phyloP scores from a whole-genome alignment of 2,113 vertebrate species.

The Grallaria varia region DNA sequence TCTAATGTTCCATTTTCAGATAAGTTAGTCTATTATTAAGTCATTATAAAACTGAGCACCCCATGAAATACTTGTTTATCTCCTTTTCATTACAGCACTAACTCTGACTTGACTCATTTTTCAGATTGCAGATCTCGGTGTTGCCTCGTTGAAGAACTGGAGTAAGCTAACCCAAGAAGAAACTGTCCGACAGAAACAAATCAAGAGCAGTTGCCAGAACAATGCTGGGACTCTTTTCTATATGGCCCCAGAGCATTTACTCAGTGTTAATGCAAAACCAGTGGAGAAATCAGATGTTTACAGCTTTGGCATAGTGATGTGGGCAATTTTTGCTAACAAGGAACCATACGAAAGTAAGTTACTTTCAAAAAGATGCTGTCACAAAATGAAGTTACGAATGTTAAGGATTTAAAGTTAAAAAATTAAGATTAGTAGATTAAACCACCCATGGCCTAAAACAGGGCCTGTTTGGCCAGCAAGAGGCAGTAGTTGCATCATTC shows the following conservation, averaged over 20 bases:
- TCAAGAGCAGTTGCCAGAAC: conserved; percentile 5
- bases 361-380: neutral
- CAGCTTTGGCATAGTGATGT: conserved; percentile 92
- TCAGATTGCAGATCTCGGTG: conserved; percentile 93
- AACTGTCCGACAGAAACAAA: conserved; percentile 71
- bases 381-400: neutral
- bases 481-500: neutral
- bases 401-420: neutral
- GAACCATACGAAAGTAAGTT: conserved; percentile 91
- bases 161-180: conserved; percentile 89
- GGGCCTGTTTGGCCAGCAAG: neutral
- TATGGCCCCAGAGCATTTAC: conserved; percentile 93
- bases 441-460: neutral
- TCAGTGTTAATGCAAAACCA: conserved; percentile 76
- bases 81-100: neutral
- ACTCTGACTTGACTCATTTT: neutral
- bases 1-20: neutral
- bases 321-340: conserved; percentile 86
- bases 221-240: conserved; percentile 91
- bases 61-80: neutral
- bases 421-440: neutral
- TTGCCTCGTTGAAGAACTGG: conserved; percentile 89
- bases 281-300: conserved; percentile 93
- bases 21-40: neutral
- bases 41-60: neutral